phyloP scores from a whole-genome alignment of 2,888 invertebrate genomes.

The Acanthosepion lycidas region DNA sequence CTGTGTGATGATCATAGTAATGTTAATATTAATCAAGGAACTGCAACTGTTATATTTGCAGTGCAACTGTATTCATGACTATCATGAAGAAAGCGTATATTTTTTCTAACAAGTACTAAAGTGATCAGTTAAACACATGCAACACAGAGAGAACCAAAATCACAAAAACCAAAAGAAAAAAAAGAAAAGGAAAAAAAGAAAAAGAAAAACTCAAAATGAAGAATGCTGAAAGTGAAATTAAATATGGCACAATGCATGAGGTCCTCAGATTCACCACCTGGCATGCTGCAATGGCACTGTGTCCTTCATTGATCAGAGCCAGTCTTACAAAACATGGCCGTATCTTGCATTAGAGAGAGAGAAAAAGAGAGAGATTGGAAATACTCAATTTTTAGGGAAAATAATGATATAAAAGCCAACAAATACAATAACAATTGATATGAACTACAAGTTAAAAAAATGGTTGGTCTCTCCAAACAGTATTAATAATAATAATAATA shows the following conservation, averaged over 20 bases:
- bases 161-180: slow-evolving; percentile 44
- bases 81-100: neutral
- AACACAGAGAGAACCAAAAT: slow-evolving; percentile 47
- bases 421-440: neutral
- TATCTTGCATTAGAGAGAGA: slow-evolving; percentile 47
- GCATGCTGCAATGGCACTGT: slow-evolving; percentile 47
- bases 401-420: slow-evolving; percentile 36
- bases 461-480: slow-evolving; percentile 2
- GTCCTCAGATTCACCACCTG: slow-evolving; percentile 47
- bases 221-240: slow-evolving; percentile 46
- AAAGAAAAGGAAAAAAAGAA: neutral
- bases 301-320: slow-evolving; percentile 44
- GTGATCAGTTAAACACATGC: slow-evolving; percentile 42
- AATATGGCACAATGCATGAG: slow-evolving; percentile 40
- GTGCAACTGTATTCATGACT: neutral
- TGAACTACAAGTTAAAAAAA: slow-evolving; percentile 16
- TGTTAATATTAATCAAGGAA: neutral
- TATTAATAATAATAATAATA: neutral
- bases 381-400: slow-evolving; percentile 42
- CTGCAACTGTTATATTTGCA: slow-evolving; percentile 5
- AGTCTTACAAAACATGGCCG: slow-evolving; percentile 47
- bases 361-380: slow-evolving; percentile 33
- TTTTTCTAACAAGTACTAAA: neutral
- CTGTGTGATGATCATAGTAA: neutral
- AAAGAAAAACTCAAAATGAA: slow-evolving; percentile 37